These are phyloP conservation scores for human (Homo sapiens) DNA, from an alignment of 2,113 vertebrate genomes.

Conservation along the genomic window GRCh38 chr1:198163501-198164000, in stretches of 20 bases:
- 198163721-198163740: background rate
- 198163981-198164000: too few relatives aligned
- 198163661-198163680: background rate
- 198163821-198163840: background rate
- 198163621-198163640: background rate
- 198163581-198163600: background rate
- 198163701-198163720: background rate
- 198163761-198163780: background rate
- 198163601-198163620: background rate
- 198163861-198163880: background rate
- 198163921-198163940: background rate
- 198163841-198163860: background rate
- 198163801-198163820: background rate
- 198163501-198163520: too few relatives aligned
- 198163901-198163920: background rate
- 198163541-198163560: background rate
- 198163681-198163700: background rate
- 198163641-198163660: background rate
- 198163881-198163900: background rate
- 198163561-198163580: constrained; percentile 1
- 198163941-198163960: background rate
- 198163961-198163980: too few relatives aligned
- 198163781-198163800: background rate
- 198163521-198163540: too few relatives aligned
- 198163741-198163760: background rate